Percentiles rank a stretch among this genome's conserved stretches.
phyloP scores from a whole-genome alignment of 2,113 vertebrate genomes.

The Ibidorhyncha struthersii region DNA sequence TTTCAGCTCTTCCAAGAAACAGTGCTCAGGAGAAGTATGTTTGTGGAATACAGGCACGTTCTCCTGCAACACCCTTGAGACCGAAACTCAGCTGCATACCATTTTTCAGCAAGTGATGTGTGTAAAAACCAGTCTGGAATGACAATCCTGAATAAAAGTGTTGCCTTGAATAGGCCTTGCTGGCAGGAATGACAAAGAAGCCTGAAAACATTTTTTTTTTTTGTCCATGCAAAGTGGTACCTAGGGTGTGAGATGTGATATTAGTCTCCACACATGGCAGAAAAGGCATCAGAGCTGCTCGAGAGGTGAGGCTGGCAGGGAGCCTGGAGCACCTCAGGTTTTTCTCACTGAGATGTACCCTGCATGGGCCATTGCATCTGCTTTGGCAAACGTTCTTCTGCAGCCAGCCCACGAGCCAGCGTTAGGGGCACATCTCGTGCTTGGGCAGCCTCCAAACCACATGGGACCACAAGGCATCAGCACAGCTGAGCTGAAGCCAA shows the following conservation, averaged over 20 bases:
- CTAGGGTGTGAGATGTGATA: background rate
- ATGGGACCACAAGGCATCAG: background rate
- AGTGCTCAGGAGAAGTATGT: background rate
- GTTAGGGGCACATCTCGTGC: background rate
- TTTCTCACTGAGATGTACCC: background rate
- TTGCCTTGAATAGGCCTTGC: background rate
- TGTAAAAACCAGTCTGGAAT: background rate
- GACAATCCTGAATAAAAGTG: background rate
- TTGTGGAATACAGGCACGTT: background rate
- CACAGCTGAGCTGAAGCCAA: background rate
- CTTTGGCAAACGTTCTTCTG: background rate
- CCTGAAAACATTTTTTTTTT: background rate
- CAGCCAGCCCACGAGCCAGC: background rate
- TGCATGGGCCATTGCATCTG: background rate
- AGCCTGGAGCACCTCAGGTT: background rate
- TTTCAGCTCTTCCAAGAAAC: conserved; percentile 28
- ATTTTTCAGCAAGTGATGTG: background rate
- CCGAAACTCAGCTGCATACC: conserved; percentile 30
- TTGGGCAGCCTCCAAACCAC: conserved; percentile 22
- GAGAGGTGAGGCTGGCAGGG: background rate
- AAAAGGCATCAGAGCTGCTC: background rate
- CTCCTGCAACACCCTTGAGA: conserved; percentile 50
- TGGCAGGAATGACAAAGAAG: background rate
- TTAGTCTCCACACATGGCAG: background rate
- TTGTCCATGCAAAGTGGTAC: background rate